A percentile compares a stretch with the other conserved stretches of the same genome.
Conservation (phyloP, 2,888 invertebrate genomes). For the Melipona bicolor region DNA sequence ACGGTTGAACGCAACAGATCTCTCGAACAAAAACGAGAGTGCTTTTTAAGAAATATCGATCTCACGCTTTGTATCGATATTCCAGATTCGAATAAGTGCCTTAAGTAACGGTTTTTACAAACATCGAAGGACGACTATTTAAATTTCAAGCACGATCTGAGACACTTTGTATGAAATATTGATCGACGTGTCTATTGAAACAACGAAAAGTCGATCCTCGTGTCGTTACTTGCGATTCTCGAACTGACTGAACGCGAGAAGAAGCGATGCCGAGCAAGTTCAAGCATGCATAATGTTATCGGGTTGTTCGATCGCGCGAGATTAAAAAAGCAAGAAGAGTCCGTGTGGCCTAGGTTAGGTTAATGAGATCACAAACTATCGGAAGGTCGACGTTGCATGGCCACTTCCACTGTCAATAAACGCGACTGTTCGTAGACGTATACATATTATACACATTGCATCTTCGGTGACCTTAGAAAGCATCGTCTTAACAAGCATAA, state of each 20-base stretch:
- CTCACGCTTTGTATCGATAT: no score
- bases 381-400: slow-evolving; percentile 29
- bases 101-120: background rate
- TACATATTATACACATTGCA: background rate
- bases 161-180: background rate
- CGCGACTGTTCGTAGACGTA: background rate
- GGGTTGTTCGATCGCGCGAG: slow-evolving; percentile 16
- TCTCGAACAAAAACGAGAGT: no score
- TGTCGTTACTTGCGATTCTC: background rate
- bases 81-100: no score
- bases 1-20: no score
- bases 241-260: background rate
- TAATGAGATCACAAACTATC: slow-evolving; percentile 28
- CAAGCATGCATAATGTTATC: slow-evolving; percentile 16
- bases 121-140: no score
- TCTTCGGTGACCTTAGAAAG: background rate
- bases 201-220: background rate
- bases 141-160: no score
- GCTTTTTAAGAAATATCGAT: no score
- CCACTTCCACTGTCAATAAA: slow-evolving; percentile 23
- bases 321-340: slow-evolving; percentile 23
- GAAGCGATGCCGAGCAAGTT: background rate
- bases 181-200: background rate
- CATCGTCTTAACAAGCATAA: background rate
- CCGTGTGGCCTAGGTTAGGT: slow-evolving; percentile 19